Percentiles rank a stretch among this genome's conserved stretches.
phyloP scores from a whole-genome alignment of 2,888 invertebrate genomes.

The Eupithecia exiguata region DNA sequence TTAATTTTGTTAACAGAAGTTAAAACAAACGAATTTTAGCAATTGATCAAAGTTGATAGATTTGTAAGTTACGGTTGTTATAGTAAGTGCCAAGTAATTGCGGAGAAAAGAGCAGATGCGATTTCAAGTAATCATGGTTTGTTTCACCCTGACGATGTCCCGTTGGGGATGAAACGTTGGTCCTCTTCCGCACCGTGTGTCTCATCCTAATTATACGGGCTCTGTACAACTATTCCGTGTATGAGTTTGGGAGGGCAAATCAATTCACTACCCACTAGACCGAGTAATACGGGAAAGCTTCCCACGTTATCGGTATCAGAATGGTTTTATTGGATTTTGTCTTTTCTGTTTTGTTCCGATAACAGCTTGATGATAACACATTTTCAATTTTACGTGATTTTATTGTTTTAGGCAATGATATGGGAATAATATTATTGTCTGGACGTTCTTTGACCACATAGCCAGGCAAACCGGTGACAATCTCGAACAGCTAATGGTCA shows the following conservation, averaged over 20 bases:
- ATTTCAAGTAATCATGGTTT: too few relatives aligned
- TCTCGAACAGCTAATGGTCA: too few relatives aligned
- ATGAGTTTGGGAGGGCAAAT: constrained; percentile 36
- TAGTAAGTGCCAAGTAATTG: too few relatives aligned
- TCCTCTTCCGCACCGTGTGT: too few relatives aligned
- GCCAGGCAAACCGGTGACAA: too few relatives aligned
- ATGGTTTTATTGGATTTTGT: constrained; percentile 45
- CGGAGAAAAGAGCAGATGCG: too few relatives aligned
- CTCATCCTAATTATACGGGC: constrained; percentile 14
- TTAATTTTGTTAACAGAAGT: too few relatives aligned
- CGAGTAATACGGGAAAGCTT: constrained; percentile 43
- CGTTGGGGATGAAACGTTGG: too few relatives aligned
- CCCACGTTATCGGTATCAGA: constrained; percentile 46
- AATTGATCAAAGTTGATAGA: background rate
- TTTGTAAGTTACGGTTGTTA: background rate
- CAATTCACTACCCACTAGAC: constrained; percentile 39
- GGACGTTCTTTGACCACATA: too few relatives aligned
- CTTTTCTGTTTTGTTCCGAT: constrained; percentile 5
- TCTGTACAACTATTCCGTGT: constrained; percentile 45
- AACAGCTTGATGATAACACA: constrained; percentile 3
- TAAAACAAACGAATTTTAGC: background rate
- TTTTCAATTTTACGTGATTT: background rate
- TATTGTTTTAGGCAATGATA: background rate
- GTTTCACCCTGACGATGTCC: too few relatives aligned
- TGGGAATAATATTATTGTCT: too few relatives aligned